Evolutionary conservation across 2,113 vertebrate species (phyloP), one percentile per base, ranked within the genome.

Genomic region (Baryphthengus martii): DNA sequence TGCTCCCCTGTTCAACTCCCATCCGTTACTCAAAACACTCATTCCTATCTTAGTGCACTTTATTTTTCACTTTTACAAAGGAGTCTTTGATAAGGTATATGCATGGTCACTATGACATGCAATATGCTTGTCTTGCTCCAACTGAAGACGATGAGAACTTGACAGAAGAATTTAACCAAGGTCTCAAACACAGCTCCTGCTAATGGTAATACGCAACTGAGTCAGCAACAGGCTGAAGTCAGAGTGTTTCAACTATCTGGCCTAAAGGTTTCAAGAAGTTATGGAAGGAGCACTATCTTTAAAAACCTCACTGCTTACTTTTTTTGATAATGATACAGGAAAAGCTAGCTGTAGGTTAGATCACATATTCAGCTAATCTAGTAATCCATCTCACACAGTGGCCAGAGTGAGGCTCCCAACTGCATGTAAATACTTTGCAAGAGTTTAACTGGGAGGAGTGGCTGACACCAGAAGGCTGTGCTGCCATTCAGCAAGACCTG

Each of bases 251-350:
- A 81, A 19, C n/a, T 56, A n/a, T 11, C 25, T 23, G 13, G 29
- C 26, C 29, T n/a, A 44, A 59, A 66, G 6, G 40, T 39, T 91
- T 53, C 5, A 73, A 50, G 61, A 42, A 63, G 3, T 19, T 55
- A 42, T 55, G 33, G 33, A 23, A 85, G 31, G 5, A 75, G 17
- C 26, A 61, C 21, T 77, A 40, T 26, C 52, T 81, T 67, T n/a
- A n/a, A 50, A 72, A 61, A 71, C 11, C 7, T 37, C 39, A n/a
- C 40, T 13, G 4, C 31, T 45, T 28, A 25, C 25, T 47, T 84
- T 66, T 56, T n/a, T 33, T 3, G 2, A 7, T 25, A 50, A 26
- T 0, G 2, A 7, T 16, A 6, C 18, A 28, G 40, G 65, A 28
- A 52, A 47, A 88, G 21, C 39, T 33, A 83, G 17, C 31, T 61